Conservation (phyloP, 2,888 invertebrate genomes). For the Falcaria lacertinaria region DNA sequence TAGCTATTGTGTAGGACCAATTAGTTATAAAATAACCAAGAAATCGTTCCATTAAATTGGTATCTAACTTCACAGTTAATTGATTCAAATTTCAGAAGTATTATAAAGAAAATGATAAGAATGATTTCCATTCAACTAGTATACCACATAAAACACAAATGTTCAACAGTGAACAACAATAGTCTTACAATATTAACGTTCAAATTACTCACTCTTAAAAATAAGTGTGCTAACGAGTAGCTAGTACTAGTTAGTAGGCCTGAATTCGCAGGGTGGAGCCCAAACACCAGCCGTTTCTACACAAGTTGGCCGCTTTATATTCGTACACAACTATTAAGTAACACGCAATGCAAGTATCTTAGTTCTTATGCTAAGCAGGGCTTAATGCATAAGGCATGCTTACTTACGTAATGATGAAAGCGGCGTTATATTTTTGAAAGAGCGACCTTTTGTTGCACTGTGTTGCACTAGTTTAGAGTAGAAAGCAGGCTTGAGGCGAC, state of each 20-base stretch:
- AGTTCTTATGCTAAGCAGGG: constrained; percentile 1
- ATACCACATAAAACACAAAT: too few species aligned
- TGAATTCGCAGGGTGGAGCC: background rate
- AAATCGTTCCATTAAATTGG: too few species aligned
- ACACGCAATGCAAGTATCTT: background rate
- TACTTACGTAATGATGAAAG: constrained; percentile 23
- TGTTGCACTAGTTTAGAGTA: constrained; percentile 69
- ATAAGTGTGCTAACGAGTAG: background rate
- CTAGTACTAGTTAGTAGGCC: too few species aligned
- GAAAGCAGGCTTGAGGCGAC: constrained; percentile 63
- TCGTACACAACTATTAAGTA: background rate
- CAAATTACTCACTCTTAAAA: background rate
- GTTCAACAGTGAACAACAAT: too few species aligned
- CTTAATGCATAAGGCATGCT: constrained; percentile 2
- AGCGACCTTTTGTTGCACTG: constrained; percentile 38
- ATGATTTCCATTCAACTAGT: too few species aligned
- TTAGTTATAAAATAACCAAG: too few species aligned
- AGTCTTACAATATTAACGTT: background rate
- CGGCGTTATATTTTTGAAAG: constrained; percentile 29
- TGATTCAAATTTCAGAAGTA: too few species aligned
- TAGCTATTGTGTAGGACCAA: too few species aligned
- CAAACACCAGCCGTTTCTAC: background rate
- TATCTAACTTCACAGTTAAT: too few species aligned
- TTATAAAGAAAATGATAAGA: too few species aligned
- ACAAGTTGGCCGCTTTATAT: background rate